Conservation (phyloP, 1,140 invertebrate species). For the Atta cephalotes region DNA sequence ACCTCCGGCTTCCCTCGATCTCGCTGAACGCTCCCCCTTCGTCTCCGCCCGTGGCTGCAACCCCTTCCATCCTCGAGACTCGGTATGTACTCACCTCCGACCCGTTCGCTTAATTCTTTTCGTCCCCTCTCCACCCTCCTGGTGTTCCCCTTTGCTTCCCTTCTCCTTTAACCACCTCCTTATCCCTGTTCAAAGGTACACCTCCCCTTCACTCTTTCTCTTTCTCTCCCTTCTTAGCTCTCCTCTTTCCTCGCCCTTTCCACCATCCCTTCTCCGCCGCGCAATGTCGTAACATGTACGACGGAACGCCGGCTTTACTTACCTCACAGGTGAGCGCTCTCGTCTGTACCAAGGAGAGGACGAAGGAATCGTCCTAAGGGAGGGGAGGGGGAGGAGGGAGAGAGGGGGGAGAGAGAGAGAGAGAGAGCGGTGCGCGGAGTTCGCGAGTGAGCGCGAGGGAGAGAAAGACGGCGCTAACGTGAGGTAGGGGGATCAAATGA, state of each 20-base stretch:
- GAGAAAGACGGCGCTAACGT: slow-evolving; percentile 43
- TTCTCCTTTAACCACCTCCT: slow-evolving; percentile 76
- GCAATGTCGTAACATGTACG: slow-evolving; percentile 85
- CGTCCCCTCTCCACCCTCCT: slow-evolving; percentile 76
- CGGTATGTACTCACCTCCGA: slow-evolving; percentile 65
- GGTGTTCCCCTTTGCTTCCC: slow-evolving; percentile 48
- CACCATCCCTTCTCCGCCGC: slow-evolving; percentile 45
- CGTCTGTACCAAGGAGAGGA: slow-evolving; percentile 64
- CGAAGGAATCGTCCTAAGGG: slow-evolving; percentile 32
- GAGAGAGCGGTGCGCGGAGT: neutral
- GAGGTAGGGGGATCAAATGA: slow-evolving; percentile 51
- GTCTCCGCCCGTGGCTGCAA: slow-evolving; percentile 72
- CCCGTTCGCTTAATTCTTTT: slow-evolving; percentile 75
- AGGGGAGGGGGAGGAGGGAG: neutral
- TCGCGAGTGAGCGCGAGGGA: neutral
- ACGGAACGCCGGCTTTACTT: slow-evolving; percentile 84
- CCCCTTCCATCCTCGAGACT: slow-evolving; percentile 81
- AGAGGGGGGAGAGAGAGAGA: neutral
- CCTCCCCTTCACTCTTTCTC: slow-evolving; percentile 44
- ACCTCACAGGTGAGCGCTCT: slow-evolving; percentile 85
- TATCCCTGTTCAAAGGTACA: slow-evolving; percentile 29
- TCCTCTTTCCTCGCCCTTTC: slow-evolving; percentile 66
- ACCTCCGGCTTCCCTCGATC: slow-evolving; percentile 81
- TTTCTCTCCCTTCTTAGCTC: slow-evolving; percentile 76
- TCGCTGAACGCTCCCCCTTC: slow-evolving; percentile 77